Evolutionary conservation across 2,888 invertebrate species (phyloP).

Genomic region (Fabriciana adippe): DNA sequence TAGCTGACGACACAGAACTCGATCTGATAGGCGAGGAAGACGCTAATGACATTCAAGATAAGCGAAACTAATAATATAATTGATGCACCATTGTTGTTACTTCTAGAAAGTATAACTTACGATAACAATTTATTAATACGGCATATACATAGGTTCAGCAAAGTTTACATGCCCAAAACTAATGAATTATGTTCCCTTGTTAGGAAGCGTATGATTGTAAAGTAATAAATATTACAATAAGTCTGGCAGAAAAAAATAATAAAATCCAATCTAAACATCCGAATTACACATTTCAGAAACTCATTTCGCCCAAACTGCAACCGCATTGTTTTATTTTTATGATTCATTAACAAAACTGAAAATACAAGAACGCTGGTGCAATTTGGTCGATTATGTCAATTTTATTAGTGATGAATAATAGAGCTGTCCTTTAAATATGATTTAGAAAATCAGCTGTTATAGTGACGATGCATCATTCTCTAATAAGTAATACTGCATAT

Average conservation of each 20-base stretch:
- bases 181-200: conserved; percentile 78
- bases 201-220: conserved; percentile 79
- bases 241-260: conserved; percentile 66
- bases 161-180: conserved; percentile 81
- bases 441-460: conserved; percentile 80
- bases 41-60: conserved; percentile 66
- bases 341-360: too few species aligned
- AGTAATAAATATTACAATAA: conserved; percentile 66
- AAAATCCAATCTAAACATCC: conserved; percentile 66
- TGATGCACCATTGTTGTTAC: conserved; percentile 77
- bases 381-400: conserved; percentile 72
- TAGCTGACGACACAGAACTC: conserved; percentile 56
- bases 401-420: conserved; percentile 81
- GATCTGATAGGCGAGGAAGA: conserved; percentile 67
- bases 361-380: conserved; percentile 50
- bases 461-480: conserved; percentile 82
- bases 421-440: conserved; percentile 80
- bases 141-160: conserved; percentile 72
- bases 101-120: conserved; percentile 65
- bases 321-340: conserved; percentile 12
- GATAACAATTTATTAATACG: conserved; percentile 62
- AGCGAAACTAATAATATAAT: conserved; percentile 68
- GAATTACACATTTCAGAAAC: conserved; percentile 64
- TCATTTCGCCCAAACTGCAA: conserved; percentile 71
- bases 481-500: conserved; percentile 72